phyloP scores from a whole-genome alignment of 2,113 vertebrate species.

The Sigmodon hispidus region DNA sequence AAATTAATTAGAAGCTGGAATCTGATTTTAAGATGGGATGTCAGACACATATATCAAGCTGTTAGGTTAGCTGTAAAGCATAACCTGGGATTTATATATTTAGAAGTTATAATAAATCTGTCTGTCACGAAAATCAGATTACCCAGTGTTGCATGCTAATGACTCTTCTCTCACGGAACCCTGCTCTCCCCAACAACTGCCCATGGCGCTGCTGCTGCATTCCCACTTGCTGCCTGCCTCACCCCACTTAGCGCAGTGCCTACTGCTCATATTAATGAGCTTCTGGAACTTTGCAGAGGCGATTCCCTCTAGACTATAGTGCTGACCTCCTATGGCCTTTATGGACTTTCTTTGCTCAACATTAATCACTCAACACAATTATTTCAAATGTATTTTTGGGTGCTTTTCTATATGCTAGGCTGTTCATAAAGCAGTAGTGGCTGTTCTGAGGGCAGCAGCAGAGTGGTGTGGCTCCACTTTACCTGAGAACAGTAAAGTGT shows the following conservation, averaged over 20 bases:
- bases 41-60: slow-evolving; percentile 80
- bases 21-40: slow-evolving; percentile 79
- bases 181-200: slow-evolving; percentile 28
- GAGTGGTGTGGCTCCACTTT: background rate
- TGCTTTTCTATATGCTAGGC: background rate
- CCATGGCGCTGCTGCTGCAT: slow-evolving; percentile 38
- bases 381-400: slow-evolving; percentile 17
- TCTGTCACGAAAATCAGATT: slow-evolving; percentile 80
- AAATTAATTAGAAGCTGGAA: slow-evolving; percentile 82
- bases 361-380: slow-evolving; percentile 38
- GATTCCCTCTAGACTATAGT: background rate
- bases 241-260: background rate
- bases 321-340: background rate
- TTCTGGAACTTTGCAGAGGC: background rate
- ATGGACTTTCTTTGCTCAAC: slow-evolving; percentile 3
- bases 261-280: slow-evolving; percentile 16
- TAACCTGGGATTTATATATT: slow-evolving; percentile 82
- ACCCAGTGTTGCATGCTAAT: slow-evolving; percentile 69
- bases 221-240: slow-evolving; percentile 18
- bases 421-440: background rate
- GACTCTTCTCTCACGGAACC: background rate
- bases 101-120: slow-evolving; percentile 82
- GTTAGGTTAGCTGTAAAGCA: slow-evolving; percentile 81
- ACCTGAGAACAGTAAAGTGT: background rate
- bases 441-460: background rate